Evolutionary conservation across 2,888 invertebrate species (phyloP), one percentile per base, ranked within the genome.

Genomic region (Allacma fusca): DNA sequence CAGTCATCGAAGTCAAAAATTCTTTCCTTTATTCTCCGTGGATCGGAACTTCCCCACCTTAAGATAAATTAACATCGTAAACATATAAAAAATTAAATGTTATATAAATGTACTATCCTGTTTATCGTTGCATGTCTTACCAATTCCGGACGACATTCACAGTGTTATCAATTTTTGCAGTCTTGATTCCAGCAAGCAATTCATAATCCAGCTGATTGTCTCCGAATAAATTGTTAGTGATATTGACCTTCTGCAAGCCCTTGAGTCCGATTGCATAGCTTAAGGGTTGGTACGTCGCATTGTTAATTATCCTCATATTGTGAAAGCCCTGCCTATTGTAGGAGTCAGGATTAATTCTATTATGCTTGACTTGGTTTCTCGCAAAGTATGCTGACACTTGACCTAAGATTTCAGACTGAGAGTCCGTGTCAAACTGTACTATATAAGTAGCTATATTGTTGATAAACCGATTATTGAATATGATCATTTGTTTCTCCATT

Each of bases 1-100:
- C 99, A 99, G 86, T 98, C 98, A 86, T 99, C 97, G 87, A 99
- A 98, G 87, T 98, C 98, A 86, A 98, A 98, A 85, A 98, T 97
- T 85, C 91, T 90, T 72, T 91, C 89, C 78, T 91, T 91, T 75
- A 99, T 98, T 76, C 90, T 89, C 5, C 88, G 88, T 73, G 93
- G 91, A 75, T 92, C 90, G 0, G 88, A 88, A 1, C 92, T 92
- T 16, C 98, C 98, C 98, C 98, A 99, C 82, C 80, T 81, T 43
- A 23, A n/a, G 34, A 43, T 21, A 44, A 43, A 23, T 40, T 16
- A n/a, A 29, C 29, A 2, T 29, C 40, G 9, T 7, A 68, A 26
- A 68, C n/a, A 9, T 29, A 43, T 50, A 28, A n/a, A 24, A 24
- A 69, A 19, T 72, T 16, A 75, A n/a, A n/a, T n/a, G n/a, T n/a